Conservation (phyloP, 64 coral and sea anemone genomes). For the Platygyra sinensis region DNA sequence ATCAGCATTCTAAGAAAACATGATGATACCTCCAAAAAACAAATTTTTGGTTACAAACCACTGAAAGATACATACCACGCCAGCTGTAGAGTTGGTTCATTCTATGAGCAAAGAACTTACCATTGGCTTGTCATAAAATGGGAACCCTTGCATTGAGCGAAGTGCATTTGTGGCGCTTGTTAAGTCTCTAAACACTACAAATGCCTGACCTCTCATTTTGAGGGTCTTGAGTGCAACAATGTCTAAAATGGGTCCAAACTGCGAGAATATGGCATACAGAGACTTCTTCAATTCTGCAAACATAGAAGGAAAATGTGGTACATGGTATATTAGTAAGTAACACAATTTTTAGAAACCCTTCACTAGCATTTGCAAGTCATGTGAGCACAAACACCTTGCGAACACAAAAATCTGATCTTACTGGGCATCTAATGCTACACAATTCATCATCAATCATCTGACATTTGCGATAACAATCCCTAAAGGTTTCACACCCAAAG, state of each 20-base stretch:
- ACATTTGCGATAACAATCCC: no score
- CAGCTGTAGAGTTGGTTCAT: not conserved
- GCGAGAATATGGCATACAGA: conserved; percentile 96
- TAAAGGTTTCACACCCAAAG: no score
- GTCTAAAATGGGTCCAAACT: conserved; percentile 99
- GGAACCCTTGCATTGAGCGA: conserved; percentile 98
- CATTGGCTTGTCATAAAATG: conserved; percentile 99
- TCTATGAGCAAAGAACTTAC: conserved; percentile 61
- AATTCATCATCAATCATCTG: no score
- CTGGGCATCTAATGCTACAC: no score
- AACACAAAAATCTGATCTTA: no score
- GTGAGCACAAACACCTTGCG: no score
- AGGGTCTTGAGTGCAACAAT: conserved; percentile 98
- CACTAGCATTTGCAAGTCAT: not conserved
- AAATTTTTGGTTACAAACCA: not conserved
- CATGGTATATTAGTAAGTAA: not conserved
- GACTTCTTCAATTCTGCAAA: conserved; percentile 95
- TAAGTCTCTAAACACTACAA: conserved; percentile 98
- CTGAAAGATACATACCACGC: conserved; percentile 1
- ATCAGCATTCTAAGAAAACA: no score
- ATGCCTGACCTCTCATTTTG: conserved; percentile 98
- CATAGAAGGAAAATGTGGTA: not conserved
- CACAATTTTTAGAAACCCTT: not conserved
- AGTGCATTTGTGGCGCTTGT: conserved; percentile 97
- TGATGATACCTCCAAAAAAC: no score